Base-by-base conservation (phyloP, 2,888 invertebrate genomes). In the Drosophila paranaensis region DNA sequence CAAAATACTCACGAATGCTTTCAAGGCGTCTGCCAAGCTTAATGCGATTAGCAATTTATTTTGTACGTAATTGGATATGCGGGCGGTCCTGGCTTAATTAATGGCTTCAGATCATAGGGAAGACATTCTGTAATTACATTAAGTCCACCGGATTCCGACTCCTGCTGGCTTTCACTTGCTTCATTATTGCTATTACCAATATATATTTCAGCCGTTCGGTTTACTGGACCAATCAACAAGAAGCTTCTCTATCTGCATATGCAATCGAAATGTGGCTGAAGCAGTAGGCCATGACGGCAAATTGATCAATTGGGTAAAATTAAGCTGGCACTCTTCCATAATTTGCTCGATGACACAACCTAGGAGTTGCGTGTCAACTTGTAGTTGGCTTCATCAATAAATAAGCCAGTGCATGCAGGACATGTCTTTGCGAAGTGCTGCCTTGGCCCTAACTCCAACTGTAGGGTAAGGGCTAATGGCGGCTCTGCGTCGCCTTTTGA, bases 251-350 rank as follows among this genome's bases (percentile, higher is more conserved):
- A 84, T 79, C 72, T 79, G 83, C 89, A 88, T 81, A 89, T 79
- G 76, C 71, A 71, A 57, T 57, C 37, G 20, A 56, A 37, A 25
- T 30, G 11, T 30, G 25, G 20, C n/a, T 14, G 58, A 20, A 39
- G 40, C 70, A 37, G 20, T 13, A 35, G 56, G 54, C 25, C 56
- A 42, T 46, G 62, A 48, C 56, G 45, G 53, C 37, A 72, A 90
- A 87, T 87, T 90, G 90, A 81, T 87, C 87, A 83, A 81, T 90
- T 83, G 87, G 88, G 89, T 77, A 73, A 83, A 81, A 89, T 90
- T 87, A 90, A 77, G 77, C 67, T 45, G 66, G 40, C 65, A 64
- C 84, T 81, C 67, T 43, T 43, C 37, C 14, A 27, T 25, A 20
- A 55, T 46, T 46, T 27, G 6, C 60, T 56, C 33, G 62, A 46